These are phyloP conservation scores for Phrynocephalus versicolor DNA, from an alignment of 2,113 vertebrate genomes.

Conservation along the genomic window DNA sequence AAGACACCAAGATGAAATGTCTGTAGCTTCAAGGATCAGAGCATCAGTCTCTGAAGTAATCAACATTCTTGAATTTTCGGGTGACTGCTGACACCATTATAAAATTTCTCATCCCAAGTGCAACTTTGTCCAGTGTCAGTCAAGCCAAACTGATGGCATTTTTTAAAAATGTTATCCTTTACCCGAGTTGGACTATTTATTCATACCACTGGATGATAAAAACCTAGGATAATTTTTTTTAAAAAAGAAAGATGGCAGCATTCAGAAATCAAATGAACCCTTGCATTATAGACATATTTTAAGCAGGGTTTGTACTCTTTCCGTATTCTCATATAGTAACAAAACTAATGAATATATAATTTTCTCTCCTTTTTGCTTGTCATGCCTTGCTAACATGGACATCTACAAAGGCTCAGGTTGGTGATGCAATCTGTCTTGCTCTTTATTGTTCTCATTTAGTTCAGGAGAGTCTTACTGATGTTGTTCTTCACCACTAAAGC, in stretches of 20 bases:
- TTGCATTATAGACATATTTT: conserved; percentile 51
- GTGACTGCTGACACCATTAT: conserved; percentile 25
- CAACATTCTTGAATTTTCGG: neutral
- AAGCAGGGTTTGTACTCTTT: conserved; percentile 58
- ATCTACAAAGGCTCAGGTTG: conserved; percentile 98
- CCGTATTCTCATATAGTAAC: conserved; percentile 64
- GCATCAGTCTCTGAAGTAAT: neutral
- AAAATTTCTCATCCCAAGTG: conserved; percentile 9
- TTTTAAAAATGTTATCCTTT: neutral
- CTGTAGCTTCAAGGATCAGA: neutral
- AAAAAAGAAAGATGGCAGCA: conserved; percentile 18
- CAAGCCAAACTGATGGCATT: conserved; percentile 2
- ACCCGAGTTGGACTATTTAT: conserved; percentile 23
- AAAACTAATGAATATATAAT: conserved; percentile 93
- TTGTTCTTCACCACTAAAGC: conserved; percentile 64
- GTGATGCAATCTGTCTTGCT: conserved; percentile 87
- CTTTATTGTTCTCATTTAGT: conserved; percentile 74
- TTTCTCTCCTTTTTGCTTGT: conserved; percentile 91
- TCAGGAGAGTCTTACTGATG: conserved; percentile 58
- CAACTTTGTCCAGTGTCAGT: conserved; percentile 13
- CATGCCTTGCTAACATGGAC: conserved; percentile 95
- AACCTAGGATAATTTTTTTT: conserved; percentile 30
- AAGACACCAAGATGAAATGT: neutral
- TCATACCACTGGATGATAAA: conserved; percentile 35
- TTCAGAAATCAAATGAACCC: conserved; percentile 42